These are phyloP conservation scores for Coptotermes formosanus DNA, from an alignment of 1,140 invertebrate genomes.

Conservation along the genomic window DNA sequence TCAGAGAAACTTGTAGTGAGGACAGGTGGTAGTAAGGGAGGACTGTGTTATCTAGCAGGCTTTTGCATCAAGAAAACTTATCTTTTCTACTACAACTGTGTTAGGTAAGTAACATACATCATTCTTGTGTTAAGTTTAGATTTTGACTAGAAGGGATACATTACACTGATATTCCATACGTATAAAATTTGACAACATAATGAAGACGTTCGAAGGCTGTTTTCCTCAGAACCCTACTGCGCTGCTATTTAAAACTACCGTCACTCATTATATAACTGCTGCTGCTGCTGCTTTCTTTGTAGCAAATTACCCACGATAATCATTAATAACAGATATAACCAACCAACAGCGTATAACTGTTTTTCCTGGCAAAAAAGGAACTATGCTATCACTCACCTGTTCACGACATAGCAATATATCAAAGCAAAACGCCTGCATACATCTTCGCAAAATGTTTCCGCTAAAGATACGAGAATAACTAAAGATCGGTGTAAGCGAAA, in stretches of 20 bases:
- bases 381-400: neutral
- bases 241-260: neutral
- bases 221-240: neutral
- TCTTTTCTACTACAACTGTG: too few species aligned
- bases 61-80: too few species aligned
- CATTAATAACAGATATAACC: neutral
- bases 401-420: neutral
- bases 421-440: neutral
- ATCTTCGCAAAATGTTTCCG: neutral
- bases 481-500: neutral
- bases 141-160: too few species aligned
- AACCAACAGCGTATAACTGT: neutral
- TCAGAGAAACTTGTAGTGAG: too few species aligned
- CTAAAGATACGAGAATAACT: neutral
- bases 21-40: too few species aligned
- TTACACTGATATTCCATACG: too few species aligned
- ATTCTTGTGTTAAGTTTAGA: too few species aligned
- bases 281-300: neutral
- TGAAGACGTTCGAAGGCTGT: too few species aligned
- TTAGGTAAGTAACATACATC: too few species aligned
- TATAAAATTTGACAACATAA: too few species aligned
- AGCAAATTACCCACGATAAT: neutral
- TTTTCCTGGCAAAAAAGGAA: neutral
- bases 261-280: neutral
- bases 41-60: too few species aligned